Evolutionary conservation across 2,113 vertebrate genomes (phyloP).

Genomic region (Loxodonta africana): DNA sequence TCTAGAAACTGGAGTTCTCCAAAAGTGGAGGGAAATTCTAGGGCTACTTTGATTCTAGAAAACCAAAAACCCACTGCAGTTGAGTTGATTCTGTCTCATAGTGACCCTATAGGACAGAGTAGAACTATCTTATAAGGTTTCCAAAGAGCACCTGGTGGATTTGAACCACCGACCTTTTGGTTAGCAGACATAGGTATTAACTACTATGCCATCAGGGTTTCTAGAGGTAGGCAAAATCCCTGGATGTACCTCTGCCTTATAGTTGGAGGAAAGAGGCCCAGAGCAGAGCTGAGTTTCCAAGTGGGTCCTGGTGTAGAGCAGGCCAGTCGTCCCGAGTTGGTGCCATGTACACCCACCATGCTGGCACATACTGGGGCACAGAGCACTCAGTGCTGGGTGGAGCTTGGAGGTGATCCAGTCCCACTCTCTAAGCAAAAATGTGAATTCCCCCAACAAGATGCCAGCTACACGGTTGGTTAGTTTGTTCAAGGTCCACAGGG

Average conservation of each 20-base stretch:
- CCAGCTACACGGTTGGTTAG: too few relatives aligned
- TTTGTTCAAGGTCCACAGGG: not conserved
- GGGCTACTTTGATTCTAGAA: not conserved
- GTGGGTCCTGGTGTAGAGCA: not conserved
- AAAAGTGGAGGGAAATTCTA: not conserved
- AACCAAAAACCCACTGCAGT: too few relatives aligned
- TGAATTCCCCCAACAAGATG: not conserved
- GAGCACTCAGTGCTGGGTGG: accelerated
- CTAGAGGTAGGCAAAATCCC: too few relatives aligned
- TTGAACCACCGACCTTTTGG: too few relatives aligned
- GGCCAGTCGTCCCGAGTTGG: too few relatives aligned
- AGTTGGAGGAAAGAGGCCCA: too few relatives aligned
- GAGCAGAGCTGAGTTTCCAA: not conserved
- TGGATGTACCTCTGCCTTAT: not conserved
- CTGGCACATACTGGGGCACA: accelerated
- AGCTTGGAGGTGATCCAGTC: not conserved
- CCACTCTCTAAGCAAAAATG: not conserved
- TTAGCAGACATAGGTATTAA: too few relatives aligned
- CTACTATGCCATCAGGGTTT: not conserved
- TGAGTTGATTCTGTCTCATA: too few relatives aligned
- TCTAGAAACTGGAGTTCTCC: not conserved
- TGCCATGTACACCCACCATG: not conserved
- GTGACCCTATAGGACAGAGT: too few relatives aligned
- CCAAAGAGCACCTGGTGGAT: too few relatives aligned
- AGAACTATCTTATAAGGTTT: too few relatives aligned